Evolutionary conservation across 2,113 vertebrate species (phyloP), one percentile per base, ranked within the genome.

Genomic region (Protobothrops mucrosquamatus): DNA sequence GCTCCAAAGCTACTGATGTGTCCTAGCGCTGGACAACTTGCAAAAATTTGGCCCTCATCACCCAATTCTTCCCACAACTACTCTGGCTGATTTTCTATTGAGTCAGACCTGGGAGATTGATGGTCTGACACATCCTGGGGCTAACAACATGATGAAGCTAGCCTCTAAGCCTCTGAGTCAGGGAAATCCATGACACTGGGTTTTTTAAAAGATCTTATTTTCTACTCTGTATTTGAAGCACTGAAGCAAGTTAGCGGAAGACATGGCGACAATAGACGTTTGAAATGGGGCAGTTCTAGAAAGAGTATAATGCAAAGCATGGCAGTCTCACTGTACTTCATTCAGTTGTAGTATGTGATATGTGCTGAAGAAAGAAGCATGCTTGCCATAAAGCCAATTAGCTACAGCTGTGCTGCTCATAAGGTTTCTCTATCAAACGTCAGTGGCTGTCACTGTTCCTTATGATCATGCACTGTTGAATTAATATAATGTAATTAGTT

Each of bases 401-500:
- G 8, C 93, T 88, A 20, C 69, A n/a, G 0, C 57, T 69, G 56
- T 43, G 81, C 34, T 55, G 85, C n/a, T 52, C 46, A 24, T 51
- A 90, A 91, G 3, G 6, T 88, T 93, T 74, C 59, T 91, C 48
- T 59, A 93, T 64, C 89, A 91, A 85, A 1, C 86, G 3, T 92
- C 93, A 93, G 86, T 92, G 5, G 29, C 0, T 92, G 56, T 88
- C 74, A 20, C 26, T 74, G 7, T 57, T 93, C 24, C 34, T 69
- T 92, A 4, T 93, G 54, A 93, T 92, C 15, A 4, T 43, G 29
- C 89, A 88, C 46, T 12, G 26, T 74, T 89, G 92, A 94, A 94
- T 93, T 95, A 93, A 64, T 94, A 20, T 92, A 61, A 94, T 91
- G 3, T 24, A 94, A 87, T 93, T 91, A 48, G 89, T 89, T 6